A percentile compares a stretch with the other conserved stretches of the same genome.
These are phyloP conservation scores for Spodoptera picta DNA, from an alignment of 2,888 invertebrate genomes.

Conservation along the genomic window DNA sequence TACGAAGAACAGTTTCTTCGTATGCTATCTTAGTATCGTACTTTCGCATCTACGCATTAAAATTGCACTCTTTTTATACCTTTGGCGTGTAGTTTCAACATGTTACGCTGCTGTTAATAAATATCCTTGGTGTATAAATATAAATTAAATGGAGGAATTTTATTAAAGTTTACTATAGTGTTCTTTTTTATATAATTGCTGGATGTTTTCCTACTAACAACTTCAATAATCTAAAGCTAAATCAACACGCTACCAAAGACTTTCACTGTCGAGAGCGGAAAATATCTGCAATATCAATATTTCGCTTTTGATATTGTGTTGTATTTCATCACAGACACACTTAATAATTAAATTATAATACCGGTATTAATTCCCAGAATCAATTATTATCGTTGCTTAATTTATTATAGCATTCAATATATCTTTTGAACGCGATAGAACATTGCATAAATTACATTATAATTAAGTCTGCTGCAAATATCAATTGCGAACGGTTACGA, in stretches of 20 bases:
- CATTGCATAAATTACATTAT: slow-evolving; percentile 30
- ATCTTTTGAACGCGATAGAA: slow-evolving; percentile 16
- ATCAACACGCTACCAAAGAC: no score
- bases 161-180: no score
- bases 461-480: slow-evolving; percentile 22
- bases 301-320: slow-evolving; percentile 2
- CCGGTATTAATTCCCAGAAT: slow-evolving; percentile 15
- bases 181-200: no score
- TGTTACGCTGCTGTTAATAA: not conserved
- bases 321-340: slow-evolving; percentile 25
- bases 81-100: not conserved
- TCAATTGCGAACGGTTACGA: slow-evolving; percentile 7
- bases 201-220: no score
- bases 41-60: slow-evolving; percentile 4
- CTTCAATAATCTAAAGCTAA: no score
- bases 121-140: slow-evolving; percentile 1
- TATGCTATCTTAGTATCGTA: slow-evolving; percentile 12
- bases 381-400: slow-evolving; percentile 27
- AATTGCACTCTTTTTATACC: slow-evolving; percentile 2
- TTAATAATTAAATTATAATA: slow-evolving; percentile 17
- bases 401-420: slow-evolving; percentile 13
- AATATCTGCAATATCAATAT: no score
- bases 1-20: slow-evolving; percentile 4
- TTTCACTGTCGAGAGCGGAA: no score
- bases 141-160: no score